Conservation (phyloP, 2,888 invertebrate genomes). For the Ptychoptera albimana region DNA sequence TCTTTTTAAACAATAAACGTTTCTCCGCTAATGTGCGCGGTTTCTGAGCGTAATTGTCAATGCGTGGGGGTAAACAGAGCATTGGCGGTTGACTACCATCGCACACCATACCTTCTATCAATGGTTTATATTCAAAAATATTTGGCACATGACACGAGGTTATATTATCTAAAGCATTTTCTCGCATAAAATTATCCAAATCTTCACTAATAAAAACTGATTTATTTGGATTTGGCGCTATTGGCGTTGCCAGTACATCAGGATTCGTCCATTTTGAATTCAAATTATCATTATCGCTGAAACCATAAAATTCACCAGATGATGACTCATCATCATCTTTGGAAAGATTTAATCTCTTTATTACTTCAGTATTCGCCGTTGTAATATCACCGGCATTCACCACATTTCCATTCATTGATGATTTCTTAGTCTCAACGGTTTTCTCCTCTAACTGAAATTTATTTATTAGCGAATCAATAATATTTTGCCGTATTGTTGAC, state of each 20-base stretch:
- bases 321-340: slow-evolving; percentile 20
- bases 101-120: slow-evolving; percentile 23
- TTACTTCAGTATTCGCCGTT: too few species aligned
- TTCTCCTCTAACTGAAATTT: too few species aligned
- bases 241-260: slow-evolving; percentile 27
- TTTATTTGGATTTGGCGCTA: slow-evolving; percentile 16
- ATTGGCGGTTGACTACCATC: slow-evolving; percentile 21
- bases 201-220: slow-evolving; percentile 33
- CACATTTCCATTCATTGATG: too few species aligned
- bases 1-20: slow-evolving; percentile 28
- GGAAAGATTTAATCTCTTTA: slow-evolving; percentile 23
- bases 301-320: slow-evolving; percentile 23
- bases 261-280: slow-evolving; percentile 12
- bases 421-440: too few species aligned
- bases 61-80: slow-evolving; percentile 24
- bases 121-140: not conserved
- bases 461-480: too few species aligned
- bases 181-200: slow-evolving; percentile 34
- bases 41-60: slow-evolving; percentile 22
- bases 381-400: too few species aligned
- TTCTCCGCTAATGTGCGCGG: slow-evolving; percentile 38
- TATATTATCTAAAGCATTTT: slow-evolving; percentile 28
- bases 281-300: slow-evolving; percentile 21
- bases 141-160: not conserved
- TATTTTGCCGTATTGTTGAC: too few species aligned